Evolutionary conservation across 92 coral and sea anemone species (phyloP).

Genomic region (Epizoanthus rinbou): DNA sequence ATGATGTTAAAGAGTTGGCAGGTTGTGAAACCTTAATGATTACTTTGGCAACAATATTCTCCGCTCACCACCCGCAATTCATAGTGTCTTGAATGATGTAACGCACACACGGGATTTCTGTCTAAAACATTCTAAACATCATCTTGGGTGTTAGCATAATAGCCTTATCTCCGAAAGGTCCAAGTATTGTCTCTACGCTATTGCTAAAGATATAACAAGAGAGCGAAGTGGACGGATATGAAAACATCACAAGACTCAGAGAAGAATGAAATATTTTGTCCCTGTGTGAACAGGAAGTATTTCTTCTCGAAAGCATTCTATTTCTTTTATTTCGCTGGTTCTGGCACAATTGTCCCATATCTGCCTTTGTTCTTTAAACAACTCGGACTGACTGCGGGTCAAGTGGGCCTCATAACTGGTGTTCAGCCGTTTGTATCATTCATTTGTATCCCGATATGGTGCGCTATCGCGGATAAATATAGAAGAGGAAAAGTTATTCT

Average conservation of each 20-base stretch:
- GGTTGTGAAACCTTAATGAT: not conserved
- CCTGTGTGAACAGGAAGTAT: slow-evolving; percentile 40
- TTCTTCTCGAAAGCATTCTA: slow-evolving; percentile 50
- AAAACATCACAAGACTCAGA: not conserved
- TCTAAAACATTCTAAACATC: not conserved
- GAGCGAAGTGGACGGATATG: not conserved
- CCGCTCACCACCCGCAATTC: not conserved
- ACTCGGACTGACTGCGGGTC: slow-evolving; percentile 48
- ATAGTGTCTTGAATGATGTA: not conserved
- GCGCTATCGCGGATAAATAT: slow-evolving; percentile 55
- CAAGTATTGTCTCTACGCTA: too few relatives aligned
- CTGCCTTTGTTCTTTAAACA: slow-evolving; percentile 55
- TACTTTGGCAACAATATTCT: not conserved
- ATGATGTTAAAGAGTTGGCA: not conserved
- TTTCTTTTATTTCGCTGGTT: slow-evolving; percentile 56
- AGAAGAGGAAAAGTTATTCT: slow-evolving; percentile 47
- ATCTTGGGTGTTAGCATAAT: not conserved
- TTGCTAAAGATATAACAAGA: not conserved
- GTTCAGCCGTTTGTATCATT: slow-evolving; percentile 62
- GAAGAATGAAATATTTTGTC: not conserved
- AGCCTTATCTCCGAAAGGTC: not conserved
- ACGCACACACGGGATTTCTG: not conserved
- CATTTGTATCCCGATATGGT: slow-evolving; percentile 59
- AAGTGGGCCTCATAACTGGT: slow-evolving; percentile 61
- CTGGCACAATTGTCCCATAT: slow-evolving; percentile 54